Evolutionary conservation across 2,797 vertebrate species (phyloP).

Genomic region (Garrulus glandarius): DNA sequence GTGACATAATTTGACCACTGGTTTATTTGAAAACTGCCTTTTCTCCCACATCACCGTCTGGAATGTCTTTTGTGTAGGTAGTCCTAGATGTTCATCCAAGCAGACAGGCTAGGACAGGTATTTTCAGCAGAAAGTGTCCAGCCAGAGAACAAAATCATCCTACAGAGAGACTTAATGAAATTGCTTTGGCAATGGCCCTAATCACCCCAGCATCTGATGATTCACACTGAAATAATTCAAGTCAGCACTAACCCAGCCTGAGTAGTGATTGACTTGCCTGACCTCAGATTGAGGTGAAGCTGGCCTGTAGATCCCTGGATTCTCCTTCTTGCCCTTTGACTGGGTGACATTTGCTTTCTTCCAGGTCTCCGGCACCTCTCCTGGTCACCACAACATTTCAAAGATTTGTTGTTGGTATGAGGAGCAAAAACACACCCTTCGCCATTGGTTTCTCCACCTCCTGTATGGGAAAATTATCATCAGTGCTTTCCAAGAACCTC

Average conservation of each 20-base stretch:
- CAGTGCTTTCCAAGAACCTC: neutral
- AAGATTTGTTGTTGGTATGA: neutral
- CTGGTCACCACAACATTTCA: neutral
- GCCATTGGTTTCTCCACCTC: neutral
- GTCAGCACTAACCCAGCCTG: neutral
- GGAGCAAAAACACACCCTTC: neutral
- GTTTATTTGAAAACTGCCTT: neutral
- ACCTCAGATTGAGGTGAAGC: neutral
- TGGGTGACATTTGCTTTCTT: neutral
- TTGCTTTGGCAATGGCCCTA: neutral
- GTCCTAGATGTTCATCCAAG: neutral
- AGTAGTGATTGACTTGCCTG: neutral
- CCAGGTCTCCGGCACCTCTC: neutral
- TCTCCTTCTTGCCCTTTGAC: neutral
- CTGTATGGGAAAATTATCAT: neutral
- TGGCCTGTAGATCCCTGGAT: neutral
- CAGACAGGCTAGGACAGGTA: neutral
- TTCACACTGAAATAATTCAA: neutral
- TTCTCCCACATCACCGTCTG: neutral
- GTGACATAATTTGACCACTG: neutral
- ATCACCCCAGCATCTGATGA: neutral
- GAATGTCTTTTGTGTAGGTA: neutral
- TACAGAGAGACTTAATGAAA: neutral
- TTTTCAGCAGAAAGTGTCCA: neutral
- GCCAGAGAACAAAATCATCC: neutral